Percentiles rank a stretch among this genome's conserved stretches.
Evolutionary conservation across 2,113 vertebrate species (phyloP).

Genomic region (Corythaixoides concolor): DNA sequence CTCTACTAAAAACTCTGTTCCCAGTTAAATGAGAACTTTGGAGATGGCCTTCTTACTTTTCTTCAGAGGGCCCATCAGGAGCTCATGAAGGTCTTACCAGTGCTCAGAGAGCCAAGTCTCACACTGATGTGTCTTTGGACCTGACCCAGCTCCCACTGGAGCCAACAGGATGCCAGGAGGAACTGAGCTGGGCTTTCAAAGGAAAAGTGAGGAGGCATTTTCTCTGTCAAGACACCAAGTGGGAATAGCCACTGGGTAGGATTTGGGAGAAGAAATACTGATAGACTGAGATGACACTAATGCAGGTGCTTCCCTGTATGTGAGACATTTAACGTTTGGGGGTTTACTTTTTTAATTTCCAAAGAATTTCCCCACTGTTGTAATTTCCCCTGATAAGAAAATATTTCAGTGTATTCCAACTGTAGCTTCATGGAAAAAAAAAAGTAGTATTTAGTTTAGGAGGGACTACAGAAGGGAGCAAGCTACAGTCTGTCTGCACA

Average conservation of each 20-base stretch:
- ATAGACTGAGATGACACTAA: background rate
- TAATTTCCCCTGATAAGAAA: background rate
- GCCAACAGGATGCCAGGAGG: background rate
- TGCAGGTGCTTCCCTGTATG: rapidly evolving
- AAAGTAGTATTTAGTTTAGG: background rate
- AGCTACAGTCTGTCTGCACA: background rate
- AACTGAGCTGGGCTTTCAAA: background rate
- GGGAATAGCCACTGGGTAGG: background rate
- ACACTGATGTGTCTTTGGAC: background rate
- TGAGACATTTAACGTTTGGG: background rate
- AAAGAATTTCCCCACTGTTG: background rate
- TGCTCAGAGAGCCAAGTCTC: background rate
- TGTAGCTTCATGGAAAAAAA: background rate
- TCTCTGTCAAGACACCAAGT: background rate
- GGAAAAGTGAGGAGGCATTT: background rate
- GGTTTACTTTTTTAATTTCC: background rate
- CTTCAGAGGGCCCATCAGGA: background rate
- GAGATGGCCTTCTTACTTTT: background rate
- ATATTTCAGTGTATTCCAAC: background rate
- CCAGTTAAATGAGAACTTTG: background rate
- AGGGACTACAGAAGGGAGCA: background rate
- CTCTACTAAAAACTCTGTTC: background rate
- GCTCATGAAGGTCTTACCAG: background rate
- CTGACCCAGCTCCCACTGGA: background rate
- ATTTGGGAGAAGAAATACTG: background rate